Percentiles rank a stretch among this genome's conserved stretches.
phyloP scores from a whole-genome alignment of 2,797 vertebrate species.

The Semotilus atromaculatus region DNA sequence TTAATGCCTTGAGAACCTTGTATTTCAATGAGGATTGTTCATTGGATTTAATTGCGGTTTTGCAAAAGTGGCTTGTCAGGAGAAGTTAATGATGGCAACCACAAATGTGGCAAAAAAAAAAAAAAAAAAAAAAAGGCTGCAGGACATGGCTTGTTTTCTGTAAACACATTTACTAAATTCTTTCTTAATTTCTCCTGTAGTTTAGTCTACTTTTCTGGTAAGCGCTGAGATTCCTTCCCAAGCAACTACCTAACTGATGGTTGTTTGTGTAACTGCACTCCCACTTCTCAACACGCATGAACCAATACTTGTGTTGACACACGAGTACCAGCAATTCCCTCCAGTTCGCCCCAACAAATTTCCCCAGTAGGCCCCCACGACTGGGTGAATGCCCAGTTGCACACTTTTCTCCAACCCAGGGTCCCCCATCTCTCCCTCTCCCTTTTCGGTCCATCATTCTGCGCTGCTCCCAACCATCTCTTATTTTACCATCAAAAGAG shows the following conservation, averaged over 20 bases:
- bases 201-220: neutral
- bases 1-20: neutral
- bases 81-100: neutral
- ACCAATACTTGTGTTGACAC: neutral
- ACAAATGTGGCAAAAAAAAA: neutral
- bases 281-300: neutral
- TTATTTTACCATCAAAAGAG: constrained; percentile 10
- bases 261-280: neutral
- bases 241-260: neutral
- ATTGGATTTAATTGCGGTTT: neutral
- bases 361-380: neutral
- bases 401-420: neutral
- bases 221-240: neutral
- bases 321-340: neutral
- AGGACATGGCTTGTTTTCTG: neutral
- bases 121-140: neutral
- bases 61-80: constrained; percentile 3
- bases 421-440: neutral
- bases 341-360: neutral
- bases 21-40: neutral
- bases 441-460: constrained; percentile 18
- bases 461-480: neutral
- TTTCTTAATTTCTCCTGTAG: neutral
- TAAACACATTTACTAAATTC: neutral
- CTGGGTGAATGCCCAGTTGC: constrained; percentile 27